Evolutionary conservation across 1,140 invertebrate genomes (phyloP), one percentile per base, ranked within the genome.

Genomic region (Ganaspis sp.): DNA sequence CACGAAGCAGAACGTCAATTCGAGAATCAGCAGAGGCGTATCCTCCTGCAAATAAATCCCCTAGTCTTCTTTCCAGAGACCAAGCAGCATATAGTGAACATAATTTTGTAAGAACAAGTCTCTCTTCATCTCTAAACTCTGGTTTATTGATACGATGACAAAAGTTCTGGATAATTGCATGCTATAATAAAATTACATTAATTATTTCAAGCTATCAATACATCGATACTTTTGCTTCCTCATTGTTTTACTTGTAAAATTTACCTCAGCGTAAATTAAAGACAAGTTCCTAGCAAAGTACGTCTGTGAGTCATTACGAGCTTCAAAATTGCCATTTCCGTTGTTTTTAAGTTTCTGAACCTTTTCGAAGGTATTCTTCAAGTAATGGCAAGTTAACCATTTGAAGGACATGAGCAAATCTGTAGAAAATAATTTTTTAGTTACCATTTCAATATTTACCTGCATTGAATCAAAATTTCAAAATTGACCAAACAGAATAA

Each of bases 311-410:
- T 97, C 94, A 88, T 96, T 97, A 86, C 94, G 94, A 0, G 95
- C 94, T 19, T 92, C 93, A 84, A 98, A 98, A 19, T 92, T 88
- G 85, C 95, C 93, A 15, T 93, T 92, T 2, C 95, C 11, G 89
- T 86, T 74, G 92, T 77, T 75, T 73, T 88, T 88, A 0, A 94
- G 87, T 1, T 91, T 74, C 78, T 95, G 89, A 54, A 96, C 91
- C 83, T 94, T 94, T 9, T 93, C 85, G 54, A 94, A 89, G 0
- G 96, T 96, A 72, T 93, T 92, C 78, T 95, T 91, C 38, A 98
- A 87, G 9, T 98, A 91, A 88, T 95, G 95, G 86, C 95, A 96
- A 34, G 97, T 90, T 9, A 99, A 90, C 97, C 97, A 98, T 88
- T 95, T 93, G 85, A 96, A 97, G 49, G 93, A 94, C 37, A 92